A percentile compares a stretch with the other conserved stretches of the same genome.
These are phyloP conservation scores for Drosophila micromelanica DNA, from an alignment of 1,140 invertebrate species.

Conservation along the genomic window DNA sequence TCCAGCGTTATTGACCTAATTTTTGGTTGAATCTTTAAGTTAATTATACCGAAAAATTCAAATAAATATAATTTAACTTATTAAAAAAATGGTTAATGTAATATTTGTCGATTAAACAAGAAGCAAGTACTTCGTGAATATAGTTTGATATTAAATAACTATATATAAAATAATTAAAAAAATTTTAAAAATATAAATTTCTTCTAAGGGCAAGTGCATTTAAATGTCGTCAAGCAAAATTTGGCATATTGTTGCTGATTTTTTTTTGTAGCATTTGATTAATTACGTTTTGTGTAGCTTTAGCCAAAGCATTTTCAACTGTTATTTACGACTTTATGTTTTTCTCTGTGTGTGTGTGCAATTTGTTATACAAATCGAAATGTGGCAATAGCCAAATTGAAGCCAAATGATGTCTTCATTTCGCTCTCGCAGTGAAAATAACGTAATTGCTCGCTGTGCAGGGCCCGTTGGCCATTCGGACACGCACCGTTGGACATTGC, in stretches of 20 bases:
- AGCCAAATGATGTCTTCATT: slow-evolving; percentile 80
- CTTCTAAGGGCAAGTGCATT: background rate
- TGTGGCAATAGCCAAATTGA: slow-evolving; percentile 73
- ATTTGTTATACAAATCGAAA: slow-evolving; percentile 69
- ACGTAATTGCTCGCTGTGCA: slow-evolving; percentile 58
- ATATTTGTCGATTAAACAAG: too few species aligned
- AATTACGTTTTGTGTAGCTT: slow-evolving; percentile 57
- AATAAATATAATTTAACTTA: too few species aligned
- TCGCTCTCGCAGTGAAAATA: slow-evolving; percentile 73
- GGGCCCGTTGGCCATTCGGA: slow-evolving; percentile 59
- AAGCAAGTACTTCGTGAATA: too few species aligned
- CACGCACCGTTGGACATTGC: slow-evolving; percentile 69
- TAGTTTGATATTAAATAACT: too few species aligned
- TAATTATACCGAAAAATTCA: too few species aligned
- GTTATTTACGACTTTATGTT: slow-evolving; percentile 19
- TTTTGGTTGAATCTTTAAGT: too few species aligned
- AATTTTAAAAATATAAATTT: too few species aligned
- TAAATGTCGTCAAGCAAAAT: background rate
- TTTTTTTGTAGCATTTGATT: slow-evolving; percentile 38
- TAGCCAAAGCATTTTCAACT: slow-evolving; percentile 32
- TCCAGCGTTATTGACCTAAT: too few species aligned
- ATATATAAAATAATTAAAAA: too few species aligned
- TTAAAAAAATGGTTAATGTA: too few species aligned
- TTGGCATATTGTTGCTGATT: slow-evolving; percentile 8
- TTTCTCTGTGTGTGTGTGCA: slow-evolving; percentile 30